Evolutionary conservation across 2,113 vertebrate species (phyloP).

Genomic region (Ptychochromis oligacanthus): DNA sequence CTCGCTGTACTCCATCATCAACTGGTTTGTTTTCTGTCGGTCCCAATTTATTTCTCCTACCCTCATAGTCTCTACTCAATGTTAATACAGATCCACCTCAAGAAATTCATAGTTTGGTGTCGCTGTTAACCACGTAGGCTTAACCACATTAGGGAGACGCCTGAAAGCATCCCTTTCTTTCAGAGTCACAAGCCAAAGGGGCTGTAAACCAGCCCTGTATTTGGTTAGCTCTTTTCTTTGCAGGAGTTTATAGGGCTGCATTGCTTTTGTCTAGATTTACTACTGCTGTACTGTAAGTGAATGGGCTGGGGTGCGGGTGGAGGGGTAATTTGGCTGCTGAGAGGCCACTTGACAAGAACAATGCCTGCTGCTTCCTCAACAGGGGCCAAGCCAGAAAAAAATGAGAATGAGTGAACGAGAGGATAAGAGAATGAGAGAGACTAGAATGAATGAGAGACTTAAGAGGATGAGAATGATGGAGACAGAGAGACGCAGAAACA

Average conservation of each 20-base stretch:
- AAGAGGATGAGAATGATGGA: conserved; percentile 14
- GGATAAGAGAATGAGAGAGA: conserved; percentile 25
- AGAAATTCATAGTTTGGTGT: conserved; percentile 44
- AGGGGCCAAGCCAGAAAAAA: conserved; percentile 8
- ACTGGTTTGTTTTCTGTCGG: conserved; percentile 21
- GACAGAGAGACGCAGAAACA: conserved; percentile 9
- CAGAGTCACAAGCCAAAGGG: conserved; percentile 42
- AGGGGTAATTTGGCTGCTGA: conserved; percentile 39
- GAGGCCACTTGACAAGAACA: conserved; percentile 60
- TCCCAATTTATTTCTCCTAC: conserved; percentile 9
- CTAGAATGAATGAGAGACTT: conserved; percentile 14
- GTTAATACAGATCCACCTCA: conserved; percentile 25
- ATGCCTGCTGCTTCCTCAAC: conserved; percentile 43
- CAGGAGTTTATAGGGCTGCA: conserved; percentile 44
- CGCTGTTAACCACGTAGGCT: conserved; percentile 28
- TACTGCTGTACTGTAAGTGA: conserved; percentile 44
- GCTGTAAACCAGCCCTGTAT: conserved; percentile 53
- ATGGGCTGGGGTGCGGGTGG: not conserved
- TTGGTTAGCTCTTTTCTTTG: conserved; percentile 58
- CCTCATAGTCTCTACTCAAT: not conserved
- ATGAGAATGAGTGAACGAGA: not conserved
- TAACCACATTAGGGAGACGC: conserved; percentile 51
- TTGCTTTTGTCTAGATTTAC: conserved; percentile 66
- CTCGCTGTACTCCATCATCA: not conserved
- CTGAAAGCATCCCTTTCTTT: conserved; percentile 55